Base-by-base conservation (phyloP, 2,888 invertebrate species). In the Drosophila demipolita region DNA sequence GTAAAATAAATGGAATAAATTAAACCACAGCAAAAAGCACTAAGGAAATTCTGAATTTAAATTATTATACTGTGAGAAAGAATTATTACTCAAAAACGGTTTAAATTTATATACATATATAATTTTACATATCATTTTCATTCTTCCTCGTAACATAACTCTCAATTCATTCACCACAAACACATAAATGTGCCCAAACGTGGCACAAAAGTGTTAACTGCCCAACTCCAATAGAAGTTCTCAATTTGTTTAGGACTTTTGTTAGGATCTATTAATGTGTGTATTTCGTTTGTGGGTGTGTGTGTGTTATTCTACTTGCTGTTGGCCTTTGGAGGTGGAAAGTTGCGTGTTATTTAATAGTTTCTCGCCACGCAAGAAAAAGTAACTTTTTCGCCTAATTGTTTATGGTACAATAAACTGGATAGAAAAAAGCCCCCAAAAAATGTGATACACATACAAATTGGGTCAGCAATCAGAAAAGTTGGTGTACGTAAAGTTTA, bases 381-480 rank as follows among this genome's bases (percentile, higher is more conserved):
- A 64, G 38, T 65, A 78, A 81, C 65, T 82, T 81, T 77, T 79
- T 68, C 75, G 70, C 71, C 78, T 82, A 81, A 80, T 82, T 80
- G 82, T 78, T 82, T 74, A 82, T 82, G 61, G 71, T 75, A 74
- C 66, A 78, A 80, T 79, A 77, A 79, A 78, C 73, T 81, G 67
- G 64, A 69, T 64, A 58, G 66, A 71, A 76, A 63, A 38, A 33
- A 48, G 2, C 6, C 17, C 38, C 36, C 11, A 35, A 59, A 66
- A 66, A 36, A 54, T 23, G 36, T 26, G 50, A 26, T 63, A 20
- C 69, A 61, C 67, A 62, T 61, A 61, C 59, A n/a, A 55, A 50
- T 38, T 63, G 26, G 36, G 53, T 38, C 53, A 42, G 53, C 72
- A 76, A 68, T 78, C 66, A 60, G 57, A 61, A 52, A 60, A 42